phyloP scores from a whole-genome alignment of 2,797 vertebrate genomes.

The Gallirallus australis region DNA sequence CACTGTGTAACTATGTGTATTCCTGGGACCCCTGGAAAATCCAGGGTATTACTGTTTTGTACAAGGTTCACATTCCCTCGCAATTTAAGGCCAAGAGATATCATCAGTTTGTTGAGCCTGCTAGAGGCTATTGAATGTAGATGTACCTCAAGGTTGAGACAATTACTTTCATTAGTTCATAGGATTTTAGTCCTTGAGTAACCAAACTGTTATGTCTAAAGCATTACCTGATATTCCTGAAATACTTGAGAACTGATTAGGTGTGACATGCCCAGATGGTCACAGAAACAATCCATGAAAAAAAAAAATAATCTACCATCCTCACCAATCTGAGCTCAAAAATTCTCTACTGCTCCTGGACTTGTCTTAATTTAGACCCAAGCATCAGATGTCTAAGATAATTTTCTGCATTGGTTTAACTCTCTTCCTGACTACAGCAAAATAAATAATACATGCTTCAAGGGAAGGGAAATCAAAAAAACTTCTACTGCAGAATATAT shows the following conservation, averaged over 20 bases:
- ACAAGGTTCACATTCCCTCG: not conserved
- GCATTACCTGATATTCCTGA: not conserved
- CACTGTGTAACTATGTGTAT: not conserved
- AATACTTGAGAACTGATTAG: not conserved
- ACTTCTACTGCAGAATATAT: conserved; percentile 13
- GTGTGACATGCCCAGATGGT: not conserved
- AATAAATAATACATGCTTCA: conserved; percentile 45
- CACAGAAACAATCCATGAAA: not conserved
- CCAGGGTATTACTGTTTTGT: not conserved
- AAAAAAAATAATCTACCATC: not conserved
- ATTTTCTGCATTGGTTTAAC: conserved; percentile 24
- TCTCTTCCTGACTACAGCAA: conserved; percentile 21
- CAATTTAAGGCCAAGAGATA: not conserved
- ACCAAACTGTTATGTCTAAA: not conserved
- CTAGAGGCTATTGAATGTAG: not conserved
- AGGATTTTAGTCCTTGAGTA: not conserved
- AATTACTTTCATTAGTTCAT: not conserved
- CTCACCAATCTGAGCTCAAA: not conserved
- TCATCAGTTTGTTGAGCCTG: not conserved
- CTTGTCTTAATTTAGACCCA: not conserved
- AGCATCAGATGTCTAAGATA: not conserved
- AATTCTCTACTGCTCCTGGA: not conserved
- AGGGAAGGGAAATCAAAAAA: conserved; percentile 29
- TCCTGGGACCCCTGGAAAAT: not conserved
- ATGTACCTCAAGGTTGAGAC: not conserved